A percentile compares a stretch with the other conserved stretches of the same genome.
Conservation (phyloP, 2,113 vertebrate genomes). For the Urocynchramus pylzowi region DNA sequence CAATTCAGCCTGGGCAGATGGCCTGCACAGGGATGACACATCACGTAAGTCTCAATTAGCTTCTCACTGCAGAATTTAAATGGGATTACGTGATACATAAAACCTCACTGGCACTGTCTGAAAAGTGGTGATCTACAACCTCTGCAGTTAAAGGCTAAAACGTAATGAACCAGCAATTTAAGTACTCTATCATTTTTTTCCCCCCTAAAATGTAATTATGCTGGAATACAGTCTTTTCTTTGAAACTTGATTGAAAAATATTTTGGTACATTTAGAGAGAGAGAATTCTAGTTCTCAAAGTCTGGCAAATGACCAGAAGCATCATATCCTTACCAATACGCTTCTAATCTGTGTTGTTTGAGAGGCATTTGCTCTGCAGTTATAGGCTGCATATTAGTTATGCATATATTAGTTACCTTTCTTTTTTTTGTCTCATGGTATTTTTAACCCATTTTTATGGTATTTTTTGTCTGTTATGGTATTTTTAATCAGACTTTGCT, state of each 20-base stretch:
- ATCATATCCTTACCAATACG: background rate
- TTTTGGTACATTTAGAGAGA: background rate
- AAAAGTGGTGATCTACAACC: background rate
- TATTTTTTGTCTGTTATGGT: background rate
- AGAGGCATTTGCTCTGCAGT: background rate
- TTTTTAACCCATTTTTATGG: background rate
- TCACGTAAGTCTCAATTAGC: conserved; percentile 50
- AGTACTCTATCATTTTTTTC: background rate
- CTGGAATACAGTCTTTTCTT: background rate
- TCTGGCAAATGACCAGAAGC: background rate
- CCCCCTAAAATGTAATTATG: background rate
- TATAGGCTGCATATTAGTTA: background rate
- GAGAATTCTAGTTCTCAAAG: background rate
- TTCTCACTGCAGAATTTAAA: conserved; percentile 31
- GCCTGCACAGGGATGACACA: conserved; percentile 17
- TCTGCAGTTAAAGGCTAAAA: background rate
- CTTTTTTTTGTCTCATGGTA: background rate
- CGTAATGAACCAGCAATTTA: background rate
- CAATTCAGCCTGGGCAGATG: conserved; percentile 39
- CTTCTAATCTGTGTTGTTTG: background rate
- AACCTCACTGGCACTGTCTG: background rate
- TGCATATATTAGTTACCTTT: background rate
- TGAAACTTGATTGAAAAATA: background rate
- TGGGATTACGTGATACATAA: conserved; percentile 34
- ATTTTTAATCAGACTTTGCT: background rate